These are phyloP conservation scores for Phasia obesa DNA, from an alignment of 2,888 invertebrate genomes.

Conservation along the genomic window DNA sequence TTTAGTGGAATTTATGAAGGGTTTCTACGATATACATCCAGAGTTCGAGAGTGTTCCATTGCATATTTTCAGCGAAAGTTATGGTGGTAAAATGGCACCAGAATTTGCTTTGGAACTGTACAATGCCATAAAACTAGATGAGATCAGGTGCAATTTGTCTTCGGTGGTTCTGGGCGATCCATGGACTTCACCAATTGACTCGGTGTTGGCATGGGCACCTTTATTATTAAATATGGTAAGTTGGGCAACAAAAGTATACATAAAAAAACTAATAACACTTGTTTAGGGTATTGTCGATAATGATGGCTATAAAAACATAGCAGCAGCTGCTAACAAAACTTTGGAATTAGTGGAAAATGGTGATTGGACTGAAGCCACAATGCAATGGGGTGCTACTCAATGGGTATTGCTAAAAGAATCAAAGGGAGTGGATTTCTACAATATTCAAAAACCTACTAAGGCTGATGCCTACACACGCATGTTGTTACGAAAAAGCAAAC, in stretches of 20 bases:
- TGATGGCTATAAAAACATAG: slow-evolving; percentile 85
- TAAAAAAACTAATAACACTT: too few relatives aligned
- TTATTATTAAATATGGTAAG: slow-evolving; percentile 88
- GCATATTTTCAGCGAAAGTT: slow-evolving; percentile 94
- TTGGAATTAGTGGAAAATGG: slow-evolving; percentile 84
- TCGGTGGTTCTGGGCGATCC: slow-evolving; percentile 94
- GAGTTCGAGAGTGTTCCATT: slow-evolving; percentile 89
- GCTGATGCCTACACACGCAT: neutral
- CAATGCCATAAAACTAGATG: slow-evolving; percentile 86
- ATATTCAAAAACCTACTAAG: neutral
- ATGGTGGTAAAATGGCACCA: slow-evolving; percentile 96
- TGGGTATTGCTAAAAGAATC: neutral
- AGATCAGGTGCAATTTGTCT: slow-evolving; percentile 87
- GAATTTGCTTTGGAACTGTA: slow-evolving; percentile 87
- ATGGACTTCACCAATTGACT: slow-evolving; percentile 94
- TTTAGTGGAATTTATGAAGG: neutral
- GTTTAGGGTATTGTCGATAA: slow-evolving; percentile 85
- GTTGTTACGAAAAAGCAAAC: too few relatives aligned
- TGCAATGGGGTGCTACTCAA: neutral
- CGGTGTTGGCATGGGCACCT: slow-evolving; percentile 92
- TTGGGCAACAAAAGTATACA: neutral
- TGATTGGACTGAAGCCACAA: slow-evolving; percentile 80
- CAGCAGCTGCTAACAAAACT: slow-evolving; percentile 84
- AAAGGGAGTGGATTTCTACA: neutral
- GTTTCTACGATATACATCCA: slow-evolving; percentile 85